These are phyloP conservation scores for Rosalia funebris DNA, from an alignment of 2,888 invertebrate genomes.

Conservation along the genomic window DNA sequence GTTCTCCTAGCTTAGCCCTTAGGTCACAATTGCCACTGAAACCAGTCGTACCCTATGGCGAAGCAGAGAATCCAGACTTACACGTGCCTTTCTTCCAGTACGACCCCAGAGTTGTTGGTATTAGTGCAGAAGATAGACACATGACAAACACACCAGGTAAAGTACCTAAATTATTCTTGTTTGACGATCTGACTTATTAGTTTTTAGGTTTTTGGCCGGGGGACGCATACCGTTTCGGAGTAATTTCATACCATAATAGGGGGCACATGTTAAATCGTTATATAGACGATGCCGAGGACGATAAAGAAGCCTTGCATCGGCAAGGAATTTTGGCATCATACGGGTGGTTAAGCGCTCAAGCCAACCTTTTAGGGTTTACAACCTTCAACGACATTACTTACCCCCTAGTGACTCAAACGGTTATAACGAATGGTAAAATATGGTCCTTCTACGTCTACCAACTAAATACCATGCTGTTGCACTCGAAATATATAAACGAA, in stretches of 20 bases:
- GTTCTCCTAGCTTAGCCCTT: slow-evolving; percentile 75
- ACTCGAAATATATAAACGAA: slow-evolving; percentile 70
- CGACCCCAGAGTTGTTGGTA: slow-evolving; percentile 73
- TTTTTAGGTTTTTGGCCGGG: slow-evolving; percentile 85
- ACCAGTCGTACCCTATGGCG: slow-evolving; percentile 69
- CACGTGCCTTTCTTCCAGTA: slow-evolving; percentile 70
- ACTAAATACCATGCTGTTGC: slow-evolving; percentile 83
- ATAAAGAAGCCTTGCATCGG: slow-evolving; percentile 73
- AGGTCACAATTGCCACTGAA: slow-evolving; percentile 76
- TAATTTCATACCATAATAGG: slow-evolving; percentile 78
- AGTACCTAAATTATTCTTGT: neutral
- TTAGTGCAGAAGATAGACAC: slow-evolving; percentile 68
- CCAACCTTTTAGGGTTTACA: slow-evolving; percentile 88
- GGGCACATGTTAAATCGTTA: slow-evolving; percentile 69
- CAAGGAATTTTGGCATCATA: slow-evolving; percentile 84
- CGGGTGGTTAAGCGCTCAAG: slow-evolving; percentile 82
- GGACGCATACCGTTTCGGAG: slow-evolving; percentile 79
- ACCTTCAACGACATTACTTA: slow-evolving; percentile 91
- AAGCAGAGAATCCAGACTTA: slow-evolving; percentile 68
- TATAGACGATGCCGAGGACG: slow-evolving; percentile 67
- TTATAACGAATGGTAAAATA: slow-evolving; percentile 86
- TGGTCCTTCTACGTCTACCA: slow-evolving; percentile 93
- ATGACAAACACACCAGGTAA: slow-evolving; percentile 81
- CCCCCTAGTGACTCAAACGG: slow-evolving; percentile 88
- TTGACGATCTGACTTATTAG: neutral